Evolutionary conservation across 2,113 vertebrate genomes (phyloP), one percentile per base, ranked within the genome.

Genomic region (Oxygymnocypris stewartii): DNA sequence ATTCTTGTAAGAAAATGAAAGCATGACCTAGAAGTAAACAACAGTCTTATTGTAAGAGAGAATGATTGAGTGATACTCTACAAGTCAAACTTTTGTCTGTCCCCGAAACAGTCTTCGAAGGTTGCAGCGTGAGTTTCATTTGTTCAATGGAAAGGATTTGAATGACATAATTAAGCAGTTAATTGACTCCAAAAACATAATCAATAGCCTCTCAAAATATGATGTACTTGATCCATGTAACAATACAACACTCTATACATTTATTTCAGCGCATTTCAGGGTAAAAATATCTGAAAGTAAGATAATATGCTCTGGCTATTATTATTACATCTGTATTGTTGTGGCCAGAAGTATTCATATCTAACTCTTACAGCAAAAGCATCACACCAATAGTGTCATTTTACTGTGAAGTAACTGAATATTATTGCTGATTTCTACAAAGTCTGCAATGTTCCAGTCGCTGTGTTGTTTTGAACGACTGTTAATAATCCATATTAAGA

Each of bases 1-100:
- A 40, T 77, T 81, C 82, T 25, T 79, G 25, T 77, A 35, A 69
- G 82, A 69, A 79, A 44, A 73, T 81, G 40, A 37, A 80, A 42
- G 67, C 61, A 74, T 40, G 47, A 28, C 40, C 37, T 57, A 51
- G 28, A 85, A 59, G 80, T 16, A 88, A 44, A 49, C 25, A 79
- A 63, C 28, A 80, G 80, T 61, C 67, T 76, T 25, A 57, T 20
- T 80, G 85, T 28, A 25, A 61, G 47, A 80, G 42, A 35, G n/a
- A 28, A 77, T 81, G 83, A 67, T 79, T 54, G 42, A 85, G 49
- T 59, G 47, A 78, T 16, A 51, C 25, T 28, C 51, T 31, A 37
- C 14, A 74, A 84, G 37, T 73, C 13, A 67, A 59, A 59, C 77
- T 59, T 57, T 6, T 31, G 51, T 31, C 6, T 67, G 31, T 69